Evolutionary conservation across 2,113 vertebrate genomes (phyloP), one percentile per base, ranked within the genome.

Genomic region (Eulacestoma nigropectus): DNA sequence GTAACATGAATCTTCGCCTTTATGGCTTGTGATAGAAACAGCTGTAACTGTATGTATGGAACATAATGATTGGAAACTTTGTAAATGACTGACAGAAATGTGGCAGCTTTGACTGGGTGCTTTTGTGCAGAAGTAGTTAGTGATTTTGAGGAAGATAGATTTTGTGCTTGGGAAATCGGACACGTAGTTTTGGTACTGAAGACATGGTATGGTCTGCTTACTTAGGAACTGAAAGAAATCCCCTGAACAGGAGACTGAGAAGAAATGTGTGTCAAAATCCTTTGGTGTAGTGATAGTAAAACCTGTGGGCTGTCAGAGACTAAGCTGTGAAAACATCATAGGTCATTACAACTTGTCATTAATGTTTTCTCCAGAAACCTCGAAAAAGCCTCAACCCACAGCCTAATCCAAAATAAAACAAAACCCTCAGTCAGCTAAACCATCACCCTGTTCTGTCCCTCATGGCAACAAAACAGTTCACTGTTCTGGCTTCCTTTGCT

Each of bases 221-320:
- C 5, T 27, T 70, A 16, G 0, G 0, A 30, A 50, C 27, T 1
- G 1, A 64, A 93, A 41, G 41, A 75, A 88, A 27, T 46, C 6
- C 16, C 32, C 64, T 85, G 44, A 85, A 59, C 1, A 4, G 30
- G 30, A 84, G 46, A 33, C 18, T 7, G 3, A 69, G 41, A n/a
- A 86, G 14, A 8, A 91, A 41, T 5, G 4, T n/a, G 8, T 46
- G 55, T 74, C 16, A 50, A 70, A 93, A 44, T 84, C 52, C 12
- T 44, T 72, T 30, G 13, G 21, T 35, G 16, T 44, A 64, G 21
- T 52, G 29, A 29, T 32, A 72, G 23, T n/a, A 64, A 84, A 84
- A 60, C 7, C 4, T 42, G 13, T 62, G 9, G 16, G 21, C 14
- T 4, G 7, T 60, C 15, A 32, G 84, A 70, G 26, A 33, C 60